Base-by-base conservation (phyloP, 2,888 invertebrate genomes). In the Odontocolon sp. region DNA sequence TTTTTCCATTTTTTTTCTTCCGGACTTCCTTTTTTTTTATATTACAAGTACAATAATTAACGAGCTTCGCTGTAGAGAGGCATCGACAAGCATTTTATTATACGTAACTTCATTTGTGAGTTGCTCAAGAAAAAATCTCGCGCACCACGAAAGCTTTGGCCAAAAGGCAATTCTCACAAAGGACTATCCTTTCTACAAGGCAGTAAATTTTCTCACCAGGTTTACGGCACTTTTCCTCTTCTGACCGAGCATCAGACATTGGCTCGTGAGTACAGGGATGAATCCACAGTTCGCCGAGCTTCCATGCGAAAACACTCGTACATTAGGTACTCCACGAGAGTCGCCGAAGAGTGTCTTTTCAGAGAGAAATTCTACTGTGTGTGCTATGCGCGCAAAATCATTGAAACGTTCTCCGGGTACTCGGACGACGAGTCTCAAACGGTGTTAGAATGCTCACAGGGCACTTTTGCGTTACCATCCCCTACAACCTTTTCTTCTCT, bases 281-380 rank as follows among this genome's bases (percentile, higher is more conserved):
- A 68, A 59, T 63, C 61, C 61, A 52, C 70, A 57, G 47, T 63
- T 76, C 67, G 71, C 72, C 80, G 78, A 81, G 81, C 81, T 82
- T 82, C 80, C 84, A 78, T 76, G 81, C 84, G 82, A 82, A 82
- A 84, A 84, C 80, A 82, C 80, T 82, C 81, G 80, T 81, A 77
- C 79, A 80, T 82, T 80, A 76, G 79, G 81, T 83, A 79, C 82
- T 72, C 70, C 76, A 83, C 59, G 63, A 52, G 45, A 59, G 50
- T 64, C 50, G 36, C 64, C 64, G n/a, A n/a, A 69, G 57, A 68
- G 56, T 63, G 63, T 57, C 77, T 69, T 72, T 64, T 38, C 59
- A 77, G 57, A 36, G 40, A 67, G 63, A 77, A 68, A 68, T 68
- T 77, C 63, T 26, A 70, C 67, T 56, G 36, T 66, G 71, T 33